Conservation (phyloP, 1,140 invertebrate species). For the Drosophila suzukii region DNA sequence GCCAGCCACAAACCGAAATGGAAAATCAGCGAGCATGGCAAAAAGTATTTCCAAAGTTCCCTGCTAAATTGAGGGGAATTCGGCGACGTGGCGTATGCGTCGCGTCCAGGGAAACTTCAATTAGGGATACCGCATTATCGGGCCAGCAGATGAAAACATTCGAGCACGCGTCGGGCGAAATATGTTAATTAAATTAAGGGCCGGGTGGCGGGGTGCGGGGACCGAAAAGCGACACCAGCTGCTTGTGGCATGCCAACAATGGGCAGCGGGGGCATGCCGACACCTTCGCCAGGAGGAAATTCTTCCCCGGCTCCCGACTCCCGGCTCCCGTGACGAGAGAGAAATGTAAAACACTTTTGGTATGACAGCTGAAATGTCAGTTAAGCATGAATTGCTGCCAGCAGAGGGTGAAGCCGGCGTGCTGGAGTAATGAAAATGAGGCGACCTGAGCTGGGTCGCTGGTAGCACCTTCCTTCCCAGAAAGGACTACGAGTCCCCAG, state of each 20-base stretch:
- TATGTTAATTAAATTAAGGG: slow-evolving; percentile 73
- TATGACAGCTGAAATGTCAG: slow-evolving; percentile 81
- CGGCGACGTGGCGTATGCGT: background rate
- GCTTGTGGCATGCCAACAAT: slow-evolving; percentile 78
- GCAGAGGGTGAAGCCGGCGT: slow-evolving; percentile 1
- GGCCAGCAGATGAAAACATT: slow-evolving; percentile 34
- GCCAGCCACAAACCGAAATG: slow-evolving; percentile 18
- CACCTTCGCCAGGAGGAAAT: slow-evolving; percentile 42
- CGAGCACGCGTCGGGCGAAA: slow-evolving; percentile 26
- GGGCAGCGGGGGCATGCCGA: slow-evolving; percentile 60
- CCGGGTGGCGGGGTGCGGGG: background rate
- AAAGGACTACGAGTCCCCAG: slow-evolving; percentile 8
- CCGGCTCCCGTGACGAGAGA: slow-evolving; percentile 36
- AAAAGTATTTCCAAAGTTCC: slow-evolving; percentile 15
- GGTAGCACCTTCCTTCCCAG: background rate
- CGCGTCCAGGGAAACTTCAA: slow-evolving; percentile 14
- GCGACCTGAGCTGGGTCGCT: slow-evolving; percentile 9
- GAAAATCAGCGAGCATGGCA: slow-evolving; percentile 37
- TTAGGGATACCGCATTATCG: slow-evolving; percentile 14
- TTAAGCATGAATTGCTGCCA: slow-evolving; percentile 70
- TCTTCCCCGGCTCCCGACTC: slow-evolving; percentile 6
- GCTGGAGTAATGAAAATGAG: slow-evolving; percentile 50
- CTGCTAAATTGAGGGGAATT: slow-evolving; percentile 23
- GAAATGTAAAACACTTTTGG: slow-evolving; percentile 80
- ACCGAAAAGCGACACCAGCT: slow-evolving; percentile 66